Evolutionary conservation across 2,888 invertebrate species (phyloP).

Genomic region (Habroteleia sp.): DNA sequence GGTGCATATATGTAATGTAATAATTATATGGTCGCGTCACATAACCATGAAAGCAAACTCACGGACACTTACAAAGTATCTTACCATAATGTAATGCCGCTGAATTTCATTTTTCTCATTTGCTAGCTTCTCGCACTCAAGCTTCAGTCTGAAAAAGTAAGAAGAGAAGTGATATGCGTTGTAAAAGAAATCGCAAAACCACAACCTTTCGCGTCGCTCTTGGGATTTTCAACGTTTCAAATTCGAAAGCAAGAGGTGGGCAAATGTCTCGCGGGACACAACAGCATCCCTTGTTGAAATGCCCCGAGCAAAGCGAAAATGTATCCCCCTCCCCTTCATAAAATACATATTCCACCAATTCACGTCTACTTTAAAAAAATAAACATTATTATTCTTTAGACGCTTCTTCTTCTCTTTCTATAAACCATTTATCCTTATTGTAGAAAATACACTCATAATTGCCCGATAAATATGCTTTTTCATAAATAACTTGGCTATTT

Average conservation of each 20-base stretch:
- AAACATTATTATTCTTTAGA: conserved; percentile 40
- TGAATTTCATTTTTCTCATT: conserved; percentile 99
- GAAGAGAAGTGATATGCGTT: conserved; percentile 59
- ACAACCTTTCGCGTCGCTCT: conserved; percentile 57
- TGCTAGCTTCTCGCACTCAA: conserved; percentile 98
- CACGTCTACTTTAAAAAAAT: conserved; percentile 34
- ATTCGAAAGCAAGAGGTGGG: conserved; percentile 64
- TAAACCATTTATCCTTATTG: conserved; percentile 1
- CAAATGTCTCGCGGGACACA: conserved; percentile 55
- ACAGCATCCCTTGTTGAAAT: conserved; percentile 54
- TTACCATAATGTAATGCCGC: conserved; percentile 99
- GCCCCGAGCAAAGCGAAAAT: conserved; percentile 39
- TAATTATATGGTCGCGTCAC: conserved; percentile 52
- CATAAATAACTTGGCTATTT: not conserved
- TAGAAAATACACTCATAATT: conserved; percentile 12
- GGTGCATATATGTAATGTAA: conserved; percentile 46
- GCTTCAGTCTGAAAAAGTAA: conserved; percentile 89
- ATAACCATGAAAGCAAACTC: conserved; percentile 58
- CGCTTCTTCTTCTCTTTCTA: conserved; percentile 7
- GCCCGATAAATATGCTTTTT: conserved; percentile 14
- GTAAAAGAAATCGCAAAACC: conserved; percentile 46
- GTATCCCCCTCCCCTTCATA: conserved; percentile 14
- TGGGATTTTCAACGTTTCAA: conserved; percentile 69
- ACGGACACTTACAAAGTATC: conserved; percentile 77
- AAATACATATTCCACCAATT: conserved; percentile 53